phyloP scores from a whole-genome alignment of 2,888 invertebrate genomes.

The Ormyrus rosae region DNA sequence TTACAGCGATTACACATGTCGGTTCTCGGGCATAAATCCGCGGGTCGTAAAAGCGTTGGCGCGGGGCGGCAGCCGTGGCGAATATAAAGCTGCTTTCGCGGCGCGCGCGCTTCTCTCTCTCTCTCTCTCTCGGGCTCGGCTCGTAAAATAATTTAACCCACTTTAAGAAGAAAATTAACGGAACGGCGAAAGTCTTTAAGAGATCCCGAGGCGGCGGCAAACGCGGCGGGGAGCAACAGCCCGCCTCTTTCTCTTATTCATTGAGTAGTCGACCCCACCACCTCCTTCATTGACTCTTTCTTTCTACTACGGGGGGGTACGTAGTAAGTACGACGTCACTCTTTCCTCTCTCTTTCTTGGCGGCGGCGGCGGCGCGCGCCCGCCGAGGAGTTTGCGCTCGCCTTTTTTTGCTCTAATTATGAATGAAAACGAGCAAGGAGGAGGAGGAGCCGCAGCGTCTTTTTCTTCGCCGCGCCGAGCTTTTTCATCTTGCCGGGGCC shows the following conservation, averaged over 20 bases:
- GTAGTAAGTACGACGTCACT: constrained; percentile 57
- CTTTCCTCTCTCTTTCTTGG: constrained; percentile 26
- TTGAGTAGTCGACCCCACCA: constrained; percentile 67
- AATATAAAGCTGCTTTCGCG: constrained; percentile 43
- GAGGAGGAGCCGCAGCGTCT: constrained; percentile 45
- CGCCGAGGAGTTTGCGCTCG: constrained; percentile 25
- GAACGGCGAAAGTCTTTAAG: constrained; percentile 75
- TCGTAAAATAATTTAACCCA: constrained; percentile 75
- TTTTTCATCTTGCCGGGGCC: constrained; percentile 41
- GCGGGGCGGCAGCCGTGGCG: constrained; percentile 33
- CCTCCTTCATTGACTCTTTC: constrained; percentile 76
- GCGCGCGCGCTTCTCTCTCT: background rate
- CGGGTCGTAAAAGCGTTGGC: constrained; percentile 35
- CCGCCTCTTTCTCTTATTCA: constrained; percentile 68
- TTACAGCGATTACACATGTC: constrained; percentile 17
- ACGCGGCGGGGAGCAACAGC: constrained; percentile 47
- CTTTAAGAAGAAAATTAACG: constrained; percentile 74
- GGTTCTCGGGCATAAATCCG: constrained; percentile 29
- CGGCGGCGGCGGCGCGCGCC: background rate
- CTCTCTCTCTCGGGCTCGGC: background rate
- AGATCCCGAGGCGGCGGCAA: constrained; percentile 59
- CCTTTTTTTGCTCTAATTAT: constrained; percentile 75
- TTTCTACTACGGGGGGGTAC: constrained; percentile 72
- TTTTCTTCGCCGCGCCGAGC: constrained; percentile 40
- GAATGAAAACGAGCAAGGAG: constrained; percentile 72